A percentile compares a stretch with the other conserved stretches of the same genome.
Evolutionary conservation across 2,888 invertebrate species (phyloP).

Genomic region (Oeneis ivallda): DNA sequence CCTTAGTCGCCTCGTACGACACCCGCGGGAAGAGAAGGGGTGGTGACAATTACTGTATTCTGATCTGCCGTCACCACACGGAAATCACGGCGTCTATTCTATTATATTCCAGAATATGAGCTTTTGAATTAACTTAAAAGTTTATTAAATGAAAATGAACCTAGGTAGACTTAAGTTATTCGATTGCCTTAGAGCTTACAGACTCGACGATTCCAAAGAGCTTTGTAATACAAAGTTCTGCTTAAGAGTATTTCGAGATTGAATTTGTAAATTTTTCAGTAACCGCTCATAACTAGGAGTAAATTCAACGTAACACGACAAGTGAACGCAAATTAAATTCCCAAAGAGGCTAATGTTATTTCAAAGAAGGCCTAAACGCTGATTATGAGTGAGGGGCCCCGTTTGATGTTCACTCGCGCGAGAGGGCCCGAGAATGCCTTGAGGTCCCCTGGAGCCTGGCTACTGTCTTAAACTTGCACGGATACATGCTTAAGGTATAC

Average conservation of each 20-base stretch:
- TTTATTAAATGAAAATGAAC: too few species aligned
- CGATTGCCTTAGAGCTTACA: too few species aligned
- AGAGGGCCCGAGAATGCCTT: constrained; percentile 70
- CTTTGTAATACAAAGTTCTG: too few species aligned
- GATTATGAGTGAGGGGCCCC: constrained; percentile 65
- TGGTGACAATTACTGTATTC: too few species aligned
- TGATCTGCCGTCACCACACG: too few species aligned
- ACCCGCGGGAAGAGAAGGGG: too few species aligned
- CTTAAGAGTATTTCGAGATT: not conserved
- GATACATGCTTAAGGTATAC: constrained; percentile 22
- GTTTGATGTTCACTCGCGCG: constrained; percentile 71
- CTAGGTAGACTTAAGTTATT: too few species aligned
- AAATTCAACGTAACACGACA: constrained; percentile 35
- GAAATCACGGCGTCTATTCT: too few species aligned
- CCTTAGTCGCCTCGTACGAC: too few species aligned
- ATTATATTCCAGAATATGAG: too few species aligned
- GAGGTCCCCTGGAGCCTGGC: constrained; percentile 44
- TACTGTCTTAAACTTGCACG: constrained; percentile 47
- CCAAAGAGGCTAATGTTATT: constrained; percentile 70
- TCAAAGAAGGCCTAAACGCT: constrained; percentile 76
- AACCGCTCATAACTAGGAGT: constrained; percentile 21
- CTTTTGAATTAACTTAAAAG: too few species aligned
- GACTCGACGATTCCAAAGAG: too few species aligned
- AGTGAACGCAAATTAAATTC: constrained; percentile 70
- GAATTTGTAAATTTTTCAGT: constrained; percentile 12